phyloP scores from a whole-genome alignment of 2,113 vertebrate species.

The Sminthopsis crassicaudata region DNA sequence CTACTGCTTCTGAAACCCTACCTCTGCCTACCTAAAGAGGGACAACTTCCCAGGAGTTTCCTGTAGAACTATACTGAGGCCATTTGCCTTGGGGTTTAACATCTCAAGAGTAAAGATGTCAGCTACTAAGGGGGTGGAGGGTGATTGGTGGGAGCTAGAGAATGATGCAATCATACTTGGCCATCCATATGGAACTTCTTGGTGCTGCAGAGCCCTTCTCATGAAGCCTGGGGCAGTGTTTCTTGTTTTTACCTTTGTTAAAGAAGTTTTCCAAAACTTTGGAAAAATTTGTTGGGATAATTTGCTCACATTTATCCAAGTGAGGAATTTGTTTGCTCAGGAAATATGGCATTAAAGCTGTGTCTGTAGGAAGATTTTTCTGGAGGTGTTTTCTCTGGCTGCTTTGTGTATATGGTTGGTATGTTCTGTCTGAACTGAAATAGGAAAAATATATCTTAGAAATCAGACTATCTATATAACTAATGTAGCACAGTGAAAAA shows the following conservation, averaged over 20 bases:
- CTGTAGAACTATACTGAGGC: neutral
- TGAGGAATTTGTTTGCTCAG: neutral
- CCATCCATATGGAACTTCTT: neutral
- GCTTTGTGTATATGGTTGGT: neutral
- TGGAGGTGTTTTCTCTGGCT: conserved; percentile 18
- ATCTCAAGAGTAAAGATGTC: neutral
- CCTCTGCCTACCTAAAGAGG: neutral
- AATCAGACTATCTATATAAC: conserved; percentile 41
- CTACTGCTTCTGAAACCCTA: neutral
- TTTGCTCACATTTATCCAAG: conserved; percentile 10
- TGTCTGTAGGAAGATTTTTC: conserved; percentile 10
- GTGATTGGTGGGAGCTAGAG: neutral
- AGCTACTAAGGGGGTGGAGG: neutral
- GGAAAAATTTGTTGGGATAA: neutral
- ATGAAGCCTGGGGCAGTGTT: conserved; percentile 27
- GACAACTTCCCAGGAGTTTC: neutral
- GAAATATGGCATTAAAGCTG: conserved; percentile 29
- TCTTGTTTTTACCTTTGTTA: neutral
- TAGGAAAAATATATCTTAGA: conserved; percentile 20
- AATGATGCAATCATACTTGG: neutral
- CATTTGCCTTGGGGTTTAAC: neutral
- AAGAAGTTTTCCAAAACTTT: conserved; percentile 31
- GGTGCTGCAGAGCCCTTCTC: conserved; percentile 5
- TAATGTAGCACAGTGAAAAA: neutral
- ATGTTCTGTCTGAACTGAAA: neutral